Base-by-base conservation (phyloP, 2,888 invertebrate species). In the Aleiodes alternator region DNA sequence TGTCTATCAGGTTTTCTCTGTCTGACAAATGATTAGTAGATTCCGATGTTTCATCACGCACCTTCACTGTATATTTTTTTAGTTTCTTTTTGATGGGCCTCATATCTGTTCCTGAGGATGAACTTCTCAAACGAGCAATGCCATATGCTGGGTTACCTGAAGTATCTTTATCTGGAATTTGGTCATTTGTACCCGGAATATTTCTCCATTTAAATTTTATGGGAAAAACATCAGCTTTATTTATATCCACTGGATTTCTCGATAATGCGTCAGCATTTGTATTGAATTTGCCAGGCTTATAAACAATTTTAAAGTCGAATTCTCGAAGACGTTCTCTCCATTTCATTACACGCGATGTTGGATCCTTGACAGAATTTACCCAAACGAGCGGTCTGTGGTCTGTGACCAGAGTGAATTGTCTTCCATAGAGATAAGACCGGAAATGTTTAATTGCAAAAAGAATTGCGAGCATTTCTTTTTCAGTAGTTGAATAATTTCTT, bases 311-410 rank as follows among this genome's bases (percentile, higher is more conserved):
- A 23, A 69, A 76, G 0, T 78, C 74, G 12, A 70, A 77, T 9
- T 75, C 73, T 9, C 64, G 14, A 0, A 79, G 16, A 11, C 51
- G 16, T 8, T 69, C 34, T 74, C 71, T 75, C 76, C 69, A 77
- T 1, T 77, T 56, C 16, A 61, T 69, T 0, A 73, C 31, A 7
- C 74, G n/a, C 29, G 56, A 51, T 0, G 59, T 64, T 4, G 77
- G 77, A 3, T 70, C 68, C 4, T 66, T 72, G 0, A 66, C 64
- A 1, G 70, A 72, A 9, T 72, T 59, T 12, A 79, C 55, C 71
- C 74, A 77, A 55, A 74, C 76, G 0, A 77, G 56, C 1, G 77
- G 76, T 48, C 76, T 74, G n/a, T 80, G 78, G 48, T 78, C 77
- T 3, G 68, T 72, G 1, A 77, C 55, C 8, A 78, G 59, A 0